Base-by-base conservation (phyloP, 2,888 invertebrate species). In the Maniola hyperantus region DNA sequence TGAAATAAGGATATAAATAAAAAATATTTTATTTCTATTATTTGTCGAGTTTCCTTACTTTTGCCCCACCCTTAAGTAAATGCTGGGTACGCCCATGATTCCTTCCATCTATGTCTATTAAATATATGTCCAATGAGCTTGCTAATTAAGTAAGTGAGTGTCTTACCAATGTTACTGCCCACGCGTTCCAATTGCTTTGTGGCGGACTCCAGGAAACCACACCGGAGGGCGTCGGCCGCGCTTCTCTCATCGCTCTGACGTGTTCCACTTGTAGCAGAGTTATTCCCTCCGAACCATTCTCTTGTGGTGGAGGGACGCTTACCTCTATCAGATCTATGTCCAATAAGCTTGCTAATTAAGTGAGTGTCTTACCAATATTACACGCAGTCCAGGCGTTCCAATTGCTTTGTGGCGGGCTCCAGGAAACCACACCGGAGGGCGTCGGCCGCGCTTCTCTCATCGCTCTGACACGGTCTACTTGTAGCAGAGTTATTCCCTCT, bases 331-430 rank as follows among this genome's bases (percentile, higher is more conserved):
- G 34, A 39, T 39, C 36, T 8, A 39, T 10, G 36, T 1, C 10
- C 10, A 39, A 10, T 39, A n/a, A n/a, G n/a, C n/a, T n/a, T n/a
- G n/a, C n/a, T 10, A 10, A 39, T 4, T 10, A 26, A 39, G 10
- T 2, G 8, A 1, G 10, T 11, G 34, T 13, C 80, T 79, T 65
- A 91, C 91, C 98, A 78, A 99, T 99, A 83, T 99, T 99, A 79
- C 97, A 98, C 0, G 96, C 97, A 15, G 96, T 96, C 99, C 99
- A 99, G 0, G 99, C 96, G 86, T 99, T 98, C 99, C 99, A 99
- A 86, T 99, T 99, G 5, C 95, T 94, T 77, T 96, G 96, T 0
- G 99, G 99, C 0, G 99, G 99, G 0, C 98, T 97, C 99, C 99
- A 99, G 0, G 98, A 95, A 1, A 99, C 97, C 0, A 98, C 97